Evolutionary conservation across 2,797 vertebrate species (phyloP), one percentile per base, ranked within the genome.

Genomic region (Xenops minutus): DNA sequence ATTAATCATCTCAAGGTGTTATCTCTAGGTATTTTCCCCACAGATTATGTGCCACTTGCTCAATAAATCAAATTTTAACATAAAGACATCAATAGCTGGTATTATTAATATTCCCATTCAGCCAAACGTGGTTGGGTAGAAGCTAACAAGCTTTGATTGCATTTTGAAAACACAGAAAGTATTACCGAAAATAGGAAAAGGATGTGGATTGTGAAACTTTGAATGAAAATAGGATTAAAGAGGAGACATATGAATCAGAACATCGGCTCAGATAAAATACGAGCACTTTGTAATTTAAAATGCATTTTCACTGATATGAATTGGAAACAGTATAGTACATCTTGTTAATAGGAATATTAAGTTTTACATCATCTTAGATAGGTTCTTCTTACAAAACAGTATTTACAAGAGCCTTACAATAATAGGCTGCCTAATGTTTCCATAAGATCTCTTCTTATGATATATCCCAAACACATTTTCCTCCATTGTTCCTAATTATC

Each of bases 1-100:
- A 97, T 97, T 96, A 97, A 97, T 97, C 92, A 96, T 97, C 89
- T 94, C 95, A 96, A 94, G 95, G 91, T 95, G 95, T 97, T 97
- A 97, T 96, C 96, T 96, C 91, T 94, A 97, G 96, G 97, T 96
- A 97, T 97, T 97, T 95, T 89, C 85, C 82, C 91, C 84, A 93
- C 95, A 93, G 78, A 96, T 96, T 96, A 96, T 88, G 81, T 96
- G 90, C 89, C 91, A 88, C 89, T 94, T 92, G 94, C 79, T 94
- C 79, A 88, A 96, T 96, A 94, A 96, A 96, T 97, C 88, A 97
- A 93, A 89, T 92, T 96, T 97, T 86, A 96, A 92, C 93, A 97
- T 96, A 94, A 96, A 97, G 97, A 95, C 85, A 94, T 95, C 91
- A 97, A 89, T 94, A 96, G 83, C 63, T 95, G 56, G 85, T 84